Percentiles rank a stretch among this genome's conserved stretches.
Evolutionary conservation across 2,888 invertebrate genomes (phyloP).

Genomic region (Vannuccia rotundouncinata): DNA sequence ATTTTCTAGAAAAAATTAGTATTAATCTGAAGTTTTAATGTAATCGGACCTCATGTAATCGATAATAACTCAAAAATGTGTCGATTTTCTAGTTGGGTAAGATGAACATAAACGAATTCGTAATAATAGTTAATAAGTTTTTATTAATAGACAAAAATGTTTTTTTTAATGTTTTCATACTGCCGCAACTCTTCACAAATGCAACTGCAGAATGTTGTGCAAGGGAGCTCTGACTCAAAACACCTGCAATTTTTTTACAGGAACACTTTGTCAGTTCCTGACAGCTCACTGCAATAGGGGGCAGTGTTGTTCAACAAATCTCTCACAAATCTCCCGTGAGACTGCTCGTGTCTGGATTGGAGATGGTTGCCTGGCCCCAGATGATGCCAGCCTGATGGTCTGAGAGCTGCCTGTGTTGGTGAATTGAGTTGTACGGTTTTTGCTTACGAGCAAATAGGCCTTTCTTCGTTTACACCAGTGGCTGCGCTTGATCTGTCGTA

Average conservation of each 20-base stretch:
- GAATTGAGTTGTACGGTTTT: slow-evolving; percentile 42
- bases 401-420: slow-evolving; percentile 40
- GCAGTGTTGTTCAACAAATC: slow-evolving; percentile 40
- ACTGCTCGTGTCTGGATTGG: background rate
- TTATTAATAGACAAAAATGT: too few species aligned
- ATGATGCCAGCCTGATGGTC: slow-evolving; percentile 12
- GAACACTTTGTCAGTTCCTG: slow-evolving; percentile 42
- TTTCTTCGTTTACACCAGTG: slow-evolving; percentile 41
- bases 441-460: slow-evolving; percentile 43
- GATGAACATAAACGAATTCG: too few species aligned
- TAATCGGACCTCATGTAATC: too few species aligned
- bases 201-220: slow-evolving; percentile 37
- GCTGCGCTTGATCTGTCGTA: slow-evolving; percentile 42
- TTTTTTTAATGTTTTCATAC: too few species aligned
- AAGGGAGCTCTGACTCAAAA: slow-evolving; percentile 30
- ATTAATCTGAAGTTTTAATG: too few species aligned
- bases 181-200: too few species aligned
- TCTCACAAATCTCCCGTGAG: slow-evolving; percentile 38
- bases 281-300: slow-evolving; percentile 41
- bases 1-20: too few species aligned
- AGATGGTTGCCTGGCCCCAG: background rate
- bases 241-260: slow-evolving; percentile 40
- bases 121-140: too few species aligned
- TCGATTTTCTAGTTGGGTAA: too few species aligned
- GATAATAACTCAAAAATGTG: too few species aligned